A percentile compares a stretch with the other conserved stretches of the same genome.
These are phyloP conservation scores for Zootermopsis nevadensis DNA, from an alignment of 2,888 invertebrate genomes.

Conservation along the genomic window DNA sequence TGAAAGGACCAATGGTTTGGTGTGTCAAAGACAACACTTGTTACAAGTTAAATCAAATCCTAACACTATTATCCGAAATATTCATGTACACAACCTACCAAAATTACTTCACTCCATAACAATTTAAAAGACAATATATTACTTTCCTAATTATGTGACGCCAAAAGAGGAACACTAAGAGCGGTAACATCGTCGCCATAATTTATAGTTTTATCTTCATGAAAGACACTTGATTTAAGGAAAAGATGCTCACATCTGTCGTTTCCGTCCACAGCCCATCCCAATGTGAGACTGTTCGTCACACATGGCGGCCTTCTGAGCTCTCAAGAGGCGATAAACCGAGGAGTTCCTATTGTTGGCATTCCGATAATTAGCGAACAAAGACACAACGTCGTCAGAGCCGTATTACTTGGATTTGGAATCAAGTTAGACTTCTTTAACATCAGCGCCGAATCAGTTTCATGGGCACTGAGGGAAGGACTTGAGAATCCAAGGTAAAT, in stretches of 20 bases:
- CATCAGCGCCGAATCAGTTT: slow-evolving; percentile 61
- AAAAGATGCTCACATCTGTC: too few relatives aligned
- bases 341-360: slow-evolving; percentile 65
- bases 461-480: slow-evolving; percentile 62
- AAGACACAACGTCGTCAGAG: slow-evolving; percentile 67
- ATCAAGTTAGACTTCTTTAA: slow-evolving; percentile 61
- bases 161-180: not conserved
- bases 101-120: not conserved
- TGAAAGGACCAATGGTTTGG: too few relatives aligned
- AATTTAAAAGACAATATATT: not conserved
- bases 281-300: slow-evolving; percentile 68
- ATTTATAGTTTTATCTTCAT: not conserved
- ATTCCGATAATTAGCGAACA: slow-evolving; percentile 68
- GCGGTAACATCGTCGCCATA: too few relatives aligned
- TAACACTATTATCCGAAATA: too few relatives aligned
- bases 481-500: slow-evolving; percentile 64
- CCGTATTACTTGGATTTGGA: slow-evolving; percentile 67
- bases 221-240: too few relatives aligned
- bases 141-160: not conserved
- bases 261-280: slow-evolving; percentile 62
- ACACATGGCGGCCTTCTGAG: slow-evolving; percentile 71
- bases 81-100: not conserved
- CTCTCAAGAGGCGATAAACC: slow-evolving; percentile 67
- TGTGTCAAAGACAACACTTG: too few relatives aligned
- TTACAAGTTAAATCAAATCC: too few relatives aligned